These are phyloP conservation scores for Rotaria sp. DNA, from an alignment of 2,888 invertebrate genomes.

Conservation along the genomic window DNA sequence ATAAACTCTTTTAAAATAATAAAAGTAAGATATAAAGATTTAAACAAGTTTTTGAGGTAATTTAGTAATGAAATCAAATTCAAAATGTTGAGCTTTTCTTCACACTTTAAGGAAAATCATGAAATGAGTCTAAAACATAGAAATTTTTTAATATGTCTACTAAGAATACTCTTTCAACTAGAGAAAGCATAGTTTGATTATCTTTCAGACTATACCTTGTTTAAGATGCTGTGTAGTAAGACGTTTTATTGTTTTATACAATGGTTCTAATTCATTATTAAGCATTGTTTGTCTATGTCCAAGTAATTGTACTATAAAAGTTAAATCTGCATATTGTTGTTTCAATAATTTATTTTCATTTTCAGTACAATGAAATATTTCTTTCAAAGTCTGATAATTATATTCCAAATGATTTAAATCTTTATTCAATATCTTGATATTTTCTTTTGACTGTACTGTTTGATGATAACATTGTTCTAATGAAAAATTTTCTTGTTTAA, in stretches of 20 bases:
- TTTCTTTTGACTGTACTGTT: not conserved
- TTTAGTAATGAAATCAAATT: too few relatives aligned
- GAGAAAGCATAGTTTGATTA: too few relatives aligned
- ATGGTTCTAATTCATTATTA: not conserved
- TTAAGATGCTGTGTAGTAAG: not conserved
- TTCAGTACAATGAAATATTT: not conserved
- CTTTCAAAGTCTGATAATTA: not conserved
- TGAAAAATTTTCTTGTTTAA: not conserved
- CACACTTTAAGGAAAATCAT: too few relatives aligned
- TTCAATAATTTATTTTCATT: not conserved
- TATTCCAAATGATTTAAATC: not conserved
- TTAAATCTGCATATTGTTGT: not conserved
- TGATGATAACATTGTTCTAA: not conserved
- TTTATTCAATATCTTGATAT: not conserved
- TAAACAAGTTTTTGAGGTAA: too few relatives aligned
- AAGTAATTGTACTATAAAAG: not conserved
- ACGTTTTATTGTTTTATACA: not conserved
- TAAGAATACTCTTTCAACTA: too few relatives aligned
- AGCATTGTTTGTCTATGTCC: not conserved
- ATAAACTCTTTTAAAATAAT: too few relatives aligned
- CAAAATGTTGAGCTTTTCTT: too few relatives aligned
- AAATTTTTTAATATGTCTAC: too few relatives aligned
- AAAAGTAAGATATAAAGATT: too few relatives aligned
- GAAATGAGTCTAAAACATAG: too few relatives aligned
- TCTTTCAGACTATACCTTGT: not conserved